Conservation (phyloP, 2,113 vertebrate genomes). For the Pseudorasbora parva region DNA sequence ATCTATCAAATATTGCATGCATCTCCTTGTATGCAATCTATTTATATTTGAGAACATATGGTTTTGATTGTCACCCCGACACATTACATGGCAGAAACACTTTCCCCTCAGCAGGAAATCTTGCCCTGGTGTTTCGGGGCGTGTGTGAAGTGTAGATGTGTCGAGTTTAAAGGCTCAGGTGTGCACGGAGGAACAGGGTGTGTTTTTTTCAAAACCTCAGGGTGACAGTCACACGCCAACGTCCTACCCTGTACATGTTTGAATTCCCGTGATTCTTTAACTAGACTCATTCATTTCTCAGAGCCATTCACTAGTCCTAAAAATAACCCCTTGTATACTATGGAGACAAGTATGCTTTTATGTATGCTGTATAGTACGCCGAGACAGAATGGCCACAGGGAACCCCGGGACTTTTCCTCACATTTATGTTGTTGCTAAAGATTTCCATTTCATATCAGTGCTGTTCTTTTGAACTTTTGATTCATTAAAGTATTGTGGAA, state of each 20-base stretch:
- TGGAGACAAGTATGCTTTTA: conserved; percentile 8
- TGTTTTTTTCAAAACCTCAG: conserved; percentile 22
- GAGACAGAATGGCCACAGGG: not conserved
- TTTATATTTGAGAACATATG: not conserved
- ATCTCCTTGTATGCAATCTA: conserved; percentile 27
- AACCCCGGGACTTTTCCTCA: not conserved
- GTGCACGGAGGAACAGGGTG: not conserved
- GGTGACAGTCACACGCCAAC: conserved; percentile 29
- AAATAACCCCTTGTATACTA: not conserved
- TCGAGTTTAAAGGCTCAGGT: not conserved
- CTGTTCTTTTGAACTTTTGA: not conserved
- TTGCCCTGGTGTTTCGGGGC: conserved; percentile 2
- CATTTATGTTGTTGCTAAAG: not conserved
- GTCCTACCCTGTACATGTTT: conserved; percentile 20
- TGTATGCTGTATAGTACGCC: not conserved
- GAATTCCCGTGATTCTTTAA: conserved; percentile 38
- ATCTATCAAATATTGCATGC: not conserved
- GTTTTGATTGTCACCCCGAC: conserved; percentile 26
- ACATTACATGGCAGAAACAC: conserved; percentile 21
- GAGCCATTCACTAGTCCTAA: not conserved
- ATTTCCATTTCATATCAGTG: not conserved
- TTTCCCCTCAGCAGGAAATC: conserved; percentile 22
- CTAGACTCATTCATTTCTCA: not conserved
- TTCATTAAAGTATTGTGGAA: not conserved
- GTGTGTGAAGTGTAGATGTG: conserved; percentile 4